Percentiles rank a stretch among this genome's conserved stretches.
Conservation (phyloP, 64 coral and sea anemone species). For the Actinia equina region DNA sequence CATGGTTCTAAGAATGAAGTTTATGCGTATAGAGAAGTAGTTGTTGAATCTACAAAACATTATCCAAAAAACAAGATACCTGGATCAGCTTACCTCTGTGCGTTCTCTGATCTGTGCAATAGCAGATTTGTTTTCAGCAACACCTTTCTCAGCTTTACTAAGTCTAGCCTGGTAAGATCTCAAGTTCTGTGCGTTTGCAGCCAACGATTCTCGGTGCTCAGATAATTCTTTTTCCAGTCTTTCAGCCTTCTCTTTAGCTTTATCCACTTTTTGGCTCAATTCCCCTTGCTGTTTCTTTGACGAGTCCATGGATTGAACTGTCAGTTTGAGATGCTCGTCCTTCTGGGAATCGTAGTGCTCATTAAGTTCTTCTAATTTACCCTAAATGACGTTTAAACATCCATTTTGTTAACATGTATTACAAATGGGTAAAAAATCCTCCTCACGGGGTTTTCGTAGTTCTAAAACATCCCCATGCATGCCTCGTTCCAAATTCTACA, state of each 20-base stretch:
- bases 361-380: neutral
- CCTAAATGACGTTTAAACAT: slow-evolving; percentile 10
- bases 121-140: neutral
- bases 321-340: slow-evolving; percentile 37
- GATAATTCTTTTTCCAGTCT: slow-evolving; percentile 4
- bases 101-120: neutral
- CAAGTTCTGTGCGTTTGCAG: slow-evolving; percentile 4
- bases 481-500: too few species aligned
- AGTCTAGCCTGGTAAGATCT: slow-evolving; percentile 25
- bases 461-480: too few species aligned
- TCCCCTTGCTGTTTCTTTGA: neutral
- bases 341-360: neutral
- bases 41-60: too few species aligned
- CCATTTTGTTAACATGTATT: neutral
- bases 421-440: too few species aligned
- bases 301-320: neutral
- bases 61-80: neutral
- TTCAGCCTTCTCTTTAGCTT: slow-evolving; percentile 4
- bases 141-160: slow-evolving; percentile 32
- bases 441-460: too few species aligned
- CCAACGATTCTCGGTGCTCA: slow-evolving; percentile 30
- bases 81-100: neutral
- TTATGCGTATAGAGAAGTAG: too few species aligned
- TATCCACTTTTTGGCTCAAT: neutral
- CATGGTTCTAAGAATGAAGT: too few species aligned